Evolutionary conservation across 1,140 invertebrate genomes (phyloP).

Genomic region (Tribolium madens): DNA sequence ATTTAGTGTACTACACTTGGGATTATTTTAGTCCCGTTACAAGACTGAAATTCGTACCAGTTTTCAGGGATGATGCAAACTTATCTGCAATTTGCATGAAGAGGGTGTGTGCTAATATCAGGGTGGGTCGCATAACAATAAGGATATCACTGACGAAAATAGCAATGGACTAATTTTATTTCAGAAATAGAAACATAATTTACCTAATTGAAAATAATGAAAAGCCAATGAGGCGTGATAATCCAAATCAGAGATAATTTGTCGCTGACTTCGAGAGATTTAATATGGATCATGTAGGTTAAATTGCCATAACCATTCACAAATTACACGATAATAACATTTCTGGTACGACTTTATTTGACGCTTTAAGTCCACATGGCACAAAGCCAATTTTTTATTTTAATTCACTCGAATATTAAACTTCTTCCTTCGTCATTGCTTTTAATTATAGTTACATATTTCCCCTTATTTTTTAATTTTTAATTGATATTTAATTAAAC

Average conservation of each 20-base stretch:
- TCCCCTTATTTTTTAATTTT: too few relatives aligned
- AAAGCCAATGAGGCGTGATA: neutral
- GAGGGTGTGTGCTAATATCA: conserved; percentile 1
- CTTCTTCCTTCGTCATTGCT: neutral
- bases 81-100: conserved; percentile 18
- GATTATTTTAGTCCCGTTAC: neutral
- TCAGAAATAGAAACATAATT: neutral
- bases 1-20: neutral
- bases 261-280: neutral
- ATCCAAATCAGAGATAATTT: too few relatives aligned
- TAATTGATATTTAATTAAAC: neutral
- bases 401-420: neutral
- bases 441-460: neutral
- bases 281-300: neutral
- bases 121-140: neutral
- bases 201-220: neutral
- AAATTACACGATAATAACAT: neutral
- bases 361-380: neutral
- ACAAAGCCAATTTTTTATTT: neutral
- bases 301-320: neutral
- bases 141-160: neutral
- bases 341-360: neutral
- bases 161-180: too few relatives aligned
- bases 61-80: neutral
- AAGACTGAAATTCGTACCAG: neutral